Conservation (phyloP, 2,113 vertebrate genomes). For the Natator depressus region DNA sequence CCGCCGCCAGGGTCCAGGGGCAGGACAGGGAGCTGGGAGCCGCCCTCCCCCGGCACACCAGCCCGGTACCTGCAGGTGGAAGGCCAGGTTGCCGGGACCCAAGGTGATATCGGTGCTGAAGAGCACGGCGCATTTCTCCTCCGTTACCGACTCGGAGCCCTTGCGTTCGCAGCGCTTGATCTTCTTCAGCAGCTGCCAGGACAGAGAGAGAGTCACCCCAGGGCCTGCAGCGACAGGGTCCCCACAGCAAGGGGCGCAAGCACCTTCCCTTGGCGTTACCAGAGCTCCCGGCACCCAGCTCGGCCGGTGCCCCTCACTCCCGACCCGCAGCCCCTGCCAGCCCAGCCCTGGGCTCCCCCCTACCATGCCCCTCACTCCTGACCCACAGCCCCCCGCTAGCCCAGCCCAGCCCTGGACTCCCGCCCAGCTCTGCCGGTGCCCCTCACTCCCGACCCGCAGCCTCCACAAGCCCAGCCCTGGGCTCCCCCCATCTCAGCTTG, state of each 20-base stretch:
- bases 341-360: accelerated
- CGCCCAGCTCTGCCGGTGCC: background rate
- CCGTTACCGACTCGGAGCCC: conserved; percentile 95
- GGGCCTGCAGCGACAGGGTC: background rate
- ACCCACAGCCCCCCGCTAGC: background rate
- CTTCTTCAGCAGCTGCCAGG: conserved; percentile 92
- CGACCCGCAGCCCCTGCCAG: accelerated
- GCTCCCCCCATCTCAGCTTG: no score
- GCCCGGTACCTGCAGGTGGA: conserved; percentile 86
- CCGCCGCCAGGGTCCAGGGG: accelerated
- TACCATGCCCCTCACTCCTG: background rate
- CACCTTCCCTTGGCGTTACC: accelerated
- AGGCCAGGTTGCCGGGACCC: conserved; percentile 79
- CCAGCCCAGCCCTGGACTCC: no score
- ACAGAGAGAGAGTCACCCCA: background rate
- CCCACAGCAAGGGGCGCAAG: background rate
- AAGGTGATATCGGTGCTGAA: conserved; percentile 88
- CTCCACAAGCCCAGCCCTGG: no score
- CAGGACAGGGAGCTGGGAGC: background rate
- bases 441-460: no score
- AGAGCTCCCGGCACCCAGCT: accelerated
- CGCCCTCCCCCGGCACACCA: no score
- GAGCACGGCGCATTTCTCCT: conserved; percentile 95
- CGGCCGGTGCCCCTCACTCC: accelerated
- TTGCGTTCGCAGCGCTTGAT: conserved; percentile 96